These are phyloP conservation scores for Cebidichthys violaceus DNA, from an alignment of 2,113 vertebrate genomes.

Conservation along the genomic window DNA sequence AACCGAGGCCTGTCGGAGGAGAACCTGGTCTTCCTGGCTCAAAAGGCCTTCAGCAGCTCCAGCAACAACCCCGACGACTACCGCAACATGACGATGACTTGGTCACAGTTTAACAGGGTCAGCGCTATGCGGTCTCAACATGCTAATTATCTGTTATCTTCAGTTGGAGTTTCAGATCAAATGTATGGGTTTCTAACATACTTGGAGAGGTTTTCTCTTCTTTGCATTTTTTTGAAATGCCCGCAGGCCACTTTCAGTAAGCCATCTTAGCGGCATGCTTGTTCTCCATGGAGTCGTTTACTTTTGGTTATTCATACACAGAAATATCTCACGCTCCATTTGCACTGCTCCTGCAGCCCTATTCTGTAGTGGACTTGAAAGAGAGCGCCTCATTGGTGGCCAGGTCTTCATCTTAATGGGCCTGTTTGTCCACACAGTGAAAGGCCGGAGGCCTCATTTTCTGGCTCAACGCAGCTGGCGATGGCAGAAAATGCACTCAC, in stretches of 20 bases:
- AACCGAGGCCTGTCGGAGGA: conserved; percentile 93
- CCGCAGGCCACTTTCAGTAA: conserved; percentile 28
- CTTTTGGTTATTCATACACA: conserved; percentile 46
- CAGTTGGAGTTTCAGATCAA: not conserved
- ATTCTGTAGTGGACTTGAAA: conserved; percentile 30
- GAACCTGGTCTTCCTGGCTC: conserved; percentile 94
- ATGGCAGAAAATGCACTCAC: conserved; percentile 42
- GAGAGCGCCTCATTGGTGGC: conserved; percentile 46
- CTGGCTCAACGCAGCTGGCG: conserved; percentile 41
- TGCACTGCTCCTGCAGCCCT: conserved; percentile 23
- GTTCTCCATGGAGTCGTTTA: conserved; percentile 14
- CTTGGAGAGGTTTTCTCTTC: not conserved
- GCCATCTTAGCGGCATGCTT: conserved; percentile 1
- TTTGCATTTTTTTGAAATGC: conserved; percentile 25
- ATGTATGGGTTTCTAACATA: conserved; percentile 11
- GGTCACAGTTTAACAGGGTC: conserved; percentile 98
- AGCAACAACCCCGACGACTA: conserved; percentile 92
- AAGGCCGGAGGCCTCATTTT: conserved; percentile 62
- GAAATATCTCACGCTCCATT: conserved; percentile 56
- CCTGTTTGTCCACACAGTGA: conserved; percentile 69
- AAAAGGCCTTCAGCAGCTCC: conserved; percentile 95
- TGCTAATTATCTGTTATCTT: not conserved
- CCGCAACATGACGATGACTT: conserved; percentile 93
- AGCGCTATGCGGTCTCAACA: conserved; percentile 30
- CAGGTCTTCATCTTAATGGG: conserved; percentile 61